phyloP scores from a whole-genome alignment of 2,797 vertebrate genomes.

The Cichlasoma orientale region DNA sequence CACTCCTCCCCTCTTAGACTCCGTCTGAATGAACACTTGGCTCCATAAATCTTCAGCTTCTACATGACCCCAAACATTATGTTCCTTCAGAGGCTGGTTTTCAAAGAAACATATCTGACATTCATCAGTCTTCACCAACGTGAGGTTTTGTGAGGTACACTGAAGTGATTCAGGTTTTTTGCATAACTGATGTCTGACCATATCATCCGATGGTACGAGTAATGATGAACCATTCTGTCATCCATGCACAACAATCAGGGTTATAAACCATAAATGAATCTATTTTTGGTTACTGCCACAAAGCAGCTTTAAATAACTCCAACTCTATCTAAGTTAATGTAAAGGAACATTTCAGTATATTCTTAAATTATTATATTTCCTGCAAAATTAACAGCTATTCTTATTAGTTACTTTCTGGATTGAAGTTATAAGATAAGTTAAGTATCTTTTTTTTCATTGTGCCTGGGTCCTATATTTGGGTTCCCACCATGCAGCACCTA shows the following conservation, averaged over 20 bases:
- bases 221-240: background rate
- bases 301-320: background rate
- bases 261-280: background rate
- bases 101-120: background rate
- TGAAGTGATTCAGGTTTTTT: background rate
- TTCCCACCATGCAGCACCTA: accelerated
- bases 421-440: too few species aligned
- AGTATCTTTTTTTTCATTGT: accelerated
- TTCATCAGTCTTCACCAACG: background rate
- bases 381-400: too few species aligned
- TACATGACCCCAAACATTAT: conserved; percentile 20
- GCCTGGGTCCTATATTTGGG: accelerated
- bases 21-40: conserved; percentile 21
- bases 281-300: background rate
- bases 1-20: conserved; percentile 24
- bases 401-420: too few species aligned
- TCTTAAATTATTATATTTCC: too few species aligned
- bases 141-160: background rate
- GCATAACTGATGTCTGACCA: background rate
- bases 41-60: conserved; percentile 20
- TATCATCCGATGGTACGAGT: background rate
- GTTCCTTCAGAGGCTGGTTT: background rate
- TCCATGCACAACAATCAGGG: background rate
- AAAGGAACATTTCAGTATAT: background rate
- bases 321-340: background rate